Percentiles rank a stretch among this genome's conserved stretches.
Conservation (phyloP, 1,140 invertebrate genomes). For the Dendrolimus punctatus region DNA sequence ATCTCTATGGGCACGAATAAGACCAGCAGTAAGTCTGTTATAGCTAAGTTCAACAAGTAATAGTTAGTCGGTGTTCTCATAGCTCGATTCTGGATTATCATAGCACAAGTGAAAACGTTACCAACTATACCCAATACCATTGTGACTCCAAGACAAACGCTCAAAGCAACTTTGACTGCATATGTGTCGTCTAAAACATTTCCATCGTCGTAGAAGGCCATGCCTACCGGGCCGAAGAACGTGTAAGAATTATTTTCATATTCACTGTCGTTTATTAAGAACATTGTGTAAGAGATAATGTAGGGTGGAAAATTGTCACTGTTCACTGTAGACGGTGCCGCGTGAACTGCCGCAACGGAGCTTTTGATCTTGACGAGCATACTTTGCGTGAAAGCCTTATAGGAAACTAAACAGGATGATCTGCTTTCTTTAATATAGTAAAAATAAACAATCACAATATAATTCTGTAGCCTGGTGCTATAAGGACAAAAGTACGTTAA, state of each 20-base stretch:
- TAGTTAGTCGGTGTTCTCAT: constrained; percentile 95
- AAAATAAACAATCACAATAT: not conserved
- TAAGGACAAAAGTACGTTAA: no score
- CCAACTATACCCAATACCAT: constrained; percentile 90
- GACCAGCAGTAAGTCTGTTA: constrained; percentile 90
- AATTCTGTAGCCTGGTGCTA: no score
- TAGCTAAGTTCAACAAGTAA: constrained; percentile 92
- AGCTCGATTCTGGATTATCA: constrained; percentile 89
- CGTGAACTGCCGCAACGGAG: constrained; percentile 10
- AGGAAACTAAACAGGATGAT: constrained; percentile 10
- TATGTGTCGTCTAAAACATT: constrained; percentile 73
- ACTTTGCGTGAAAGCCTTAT: constrained; percentile 9
- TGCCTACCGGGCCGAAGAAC: constrained; percentile 29
- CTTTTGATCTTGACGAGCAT: constrained; percentile 12
- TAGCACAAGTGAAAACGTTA: constrained; percentile 94
- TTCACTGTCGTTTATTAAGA: constrained; percentile 11
- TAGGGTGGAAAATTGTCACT: not conserved
- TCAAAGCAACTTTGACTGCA: constrained; percentile 83
- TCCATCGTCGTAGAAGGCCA: constrained; percentile 26
- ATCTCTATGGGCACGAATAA: constrained; percentile 87
- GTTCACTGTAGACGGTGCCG: constrained; percentile 5
- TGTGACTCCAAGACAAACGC: constrained; percentile 83
- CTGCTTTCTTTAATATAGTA: not conserved
- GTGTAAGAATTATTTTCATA: constrained; percentile 20
- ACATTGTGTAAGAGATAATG: constrained; percentile 4